phyloP scores from a whole-genome alignment of 1,140 invertebrate species.

The Pollicipes pollicipes region DNA sequence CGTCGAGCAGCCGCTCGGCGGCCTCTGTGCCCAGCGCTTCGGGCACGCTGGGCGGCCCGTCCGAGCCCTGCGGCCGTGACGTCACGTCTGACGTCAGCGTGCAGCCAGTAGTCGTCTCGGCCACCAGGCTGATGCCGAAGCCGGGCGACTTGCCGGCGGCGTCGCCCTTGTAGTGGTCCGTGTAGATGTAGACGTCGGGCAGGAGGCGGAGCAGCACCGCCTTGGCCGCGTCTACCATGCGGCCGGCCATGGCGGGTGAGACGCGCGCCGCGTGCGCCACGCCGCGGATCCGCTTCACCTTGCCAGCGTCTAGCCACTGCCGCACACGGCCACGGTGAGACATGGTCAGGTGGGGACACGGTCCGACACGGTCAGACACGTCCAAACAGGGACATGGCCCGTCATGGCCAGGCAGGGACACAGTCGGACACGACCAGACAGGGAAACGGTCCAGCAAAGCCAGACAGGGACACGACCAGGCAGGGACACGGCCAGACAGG shows the following conservation, averaged over 20 bases:
- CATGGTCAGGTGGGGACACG: background rate
- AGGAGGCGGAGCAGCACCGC: constrained; percentile 75
- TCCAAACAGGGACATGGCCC: background rate
- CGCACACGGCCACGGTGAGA: too few relatives aligned
- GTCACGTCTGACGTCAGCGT: constrained; percentile 40
- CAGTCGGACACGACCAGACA: constrained; percentile 5
- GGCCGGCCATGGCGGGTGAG: constrained; percentile 73
- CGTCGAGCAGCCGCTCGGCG: constrained; percentile 60
- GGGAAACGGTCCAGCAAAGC: constrained; percentile 5
- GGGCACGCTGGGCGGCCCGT: constrained; percentile 36
- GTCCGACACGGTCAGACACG: background rate
- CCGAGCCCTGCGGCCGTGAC: constrained; percentile 31
- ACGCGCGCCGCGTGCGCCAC: constrained; percentile 70
- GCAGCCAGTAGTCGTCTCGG: constrained; percentile 77
- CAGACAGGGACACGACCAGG: constrained; percentile 3
- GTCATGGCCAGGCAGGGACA: background rate
- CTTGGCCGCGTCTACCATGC: constrained; percentile 83
- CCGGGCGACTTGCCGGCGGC: constrained; percentile 67
- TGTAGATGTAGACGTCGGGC: constrained; percentile 87
- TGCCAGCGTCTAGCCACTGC: constrained; percentile 51
- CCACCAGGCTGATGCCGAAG: constrained; percentile 56
- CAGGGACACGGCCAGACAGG: too few relatives aligned
- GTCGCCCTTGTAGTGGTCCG: constrained; percentile 71
- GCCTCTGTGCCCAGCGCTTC: constrained; percentile 79
- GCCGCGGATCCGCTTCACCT: constrained; percentile 85